Evolutionary conservation across 2,797 vertebrate genomes (phyloP).

Genomic region (Delichon dasypus): DNA sequence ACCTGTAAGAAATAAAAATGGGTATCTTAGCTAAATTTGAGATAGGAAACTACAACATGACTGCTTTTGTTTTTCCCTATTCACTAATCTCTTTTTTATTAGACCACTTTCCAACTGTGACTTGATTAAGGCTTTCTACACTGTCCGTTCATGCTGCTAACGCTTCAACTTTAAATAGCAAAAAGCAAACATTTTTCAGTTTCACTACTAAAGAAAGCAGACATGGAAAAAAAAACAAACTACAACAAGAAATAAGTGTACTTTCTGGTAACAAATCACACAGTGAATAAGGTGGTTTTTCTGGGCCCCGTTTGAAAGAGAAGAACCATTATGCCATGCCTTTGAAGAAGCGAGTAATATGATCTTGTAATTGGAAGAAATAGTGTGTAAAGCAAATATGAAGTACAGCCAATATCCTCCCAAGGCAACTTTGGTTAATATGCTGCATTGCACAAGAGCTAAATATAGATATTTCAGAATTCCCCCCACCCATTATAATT

Average conservation of each 20-base stretch:
- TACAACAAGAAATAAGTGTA: conserved; percentile 31
- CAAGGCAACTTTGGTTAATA: conserved; percentile 61
- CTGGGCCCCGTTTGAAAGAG: conserved; percentile 38
- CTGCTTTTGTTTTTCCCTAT: conserved; percentile 58
- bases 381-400: conserved; percentile 57
- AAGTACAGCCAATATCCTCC: conserved; percentile 48
- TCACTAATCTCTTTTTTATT: conserved; percentile 74
- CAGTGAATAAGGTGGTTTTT: conserved; percentile 24
- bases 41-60: conserved; percentile 69
- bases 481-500: conserved; percentile 43
- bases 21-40: conserved; percentile 77
- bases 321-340: conserved; percentile 42
- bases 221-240: not conserved
- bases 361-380: conserved; percentile 65
- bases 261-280: conserved; percentile 28
- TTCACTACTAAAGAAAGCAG: conserved; percentile 45
- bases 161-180: conserved; percentile 40
- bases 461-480: conserved; percentile 60
- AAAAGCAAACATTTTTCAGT: conserved; percentile 56
- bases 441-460: conserved; percentile 64
- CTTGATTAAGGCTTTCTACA: conserved; percentile 65
- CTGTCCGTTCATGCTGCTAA: conserved; percentile 37
- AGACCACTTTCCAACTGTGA: conserved; percentile 72
- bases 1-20: conserved; percentile 86
- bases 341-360: conserved; percentile 47